Percentiles rank a stretch among this genome's conserved stretches.
These are phyloP conservation scores for Drosophila testacea DNA, from an alignment of 2,888 invertebrate genomes.

Conservation along the genomic window DNA sequence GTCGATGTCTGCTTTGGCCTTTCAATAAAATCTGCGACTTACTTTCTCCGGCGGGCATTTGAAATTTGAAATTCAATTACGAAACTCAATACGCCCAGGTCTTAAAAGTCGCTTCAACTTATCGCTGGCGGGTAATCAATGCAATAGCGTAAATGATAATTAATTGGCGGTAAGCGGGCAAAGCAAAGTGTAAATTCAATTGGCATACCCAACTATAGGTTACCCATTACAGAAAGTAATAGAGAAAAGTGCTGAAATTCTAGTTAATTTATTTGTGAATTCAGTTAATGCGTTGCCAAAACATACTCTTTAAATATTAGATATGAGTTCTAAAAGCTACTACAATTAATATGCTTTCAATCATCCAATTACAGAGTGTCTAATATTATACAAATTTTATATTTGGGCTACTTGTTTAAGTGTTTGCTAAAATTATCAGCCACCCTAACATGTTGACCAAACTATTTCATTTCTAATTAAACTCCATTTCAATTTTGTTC, in stretches of 20 bases:
- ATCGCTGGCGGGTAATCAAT: conserved; percentile 64
- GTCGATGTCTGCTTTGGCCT: conserved; percentile 23
- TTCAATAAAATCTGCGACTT: conserved; percentile 50
- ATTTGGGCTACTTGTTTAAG: too few species aligned
- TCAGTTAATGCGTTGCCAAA: too few species aligned
- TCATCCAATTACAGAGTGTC: too few species aligned
- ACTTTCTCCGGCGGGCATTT: conserved; percentile 67
- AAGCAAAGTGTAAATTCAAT: conserved; percentile 10
- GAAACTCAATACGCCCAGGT: conserved; percentile 66
- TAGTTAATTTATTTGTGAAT: not conserved
- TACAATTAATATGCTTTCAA: too few species aligned
- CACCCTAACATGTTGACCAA: too few species aligned
- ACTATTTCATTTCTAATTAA: not conserved
- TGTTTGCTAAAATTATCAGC: too few species aligned
- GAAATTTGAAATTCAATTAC: conserved; percentile 75
- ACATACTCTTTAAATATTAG: too few species aligned
- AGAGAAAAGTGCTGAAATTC: not conserved
- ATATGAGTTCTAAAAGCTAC: too few species aligned
- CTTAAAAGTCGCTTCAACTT: conserved; percentile 53
- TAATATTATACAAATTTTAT: too few species aligned
- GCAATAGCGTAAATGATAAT: conserved; percentile 70
- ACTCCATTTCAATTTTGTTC: too few species aligned
- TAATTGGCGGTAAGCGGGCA: conserved; percentile 57
- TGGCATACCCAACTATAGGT: not conserved
- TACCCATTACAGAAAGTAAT: conserved; percentile 10